Evolutionary conservation across 1,140 invertebrate genomes (phyloP).

Genomic region (Littorina saxatilis): DNA sequence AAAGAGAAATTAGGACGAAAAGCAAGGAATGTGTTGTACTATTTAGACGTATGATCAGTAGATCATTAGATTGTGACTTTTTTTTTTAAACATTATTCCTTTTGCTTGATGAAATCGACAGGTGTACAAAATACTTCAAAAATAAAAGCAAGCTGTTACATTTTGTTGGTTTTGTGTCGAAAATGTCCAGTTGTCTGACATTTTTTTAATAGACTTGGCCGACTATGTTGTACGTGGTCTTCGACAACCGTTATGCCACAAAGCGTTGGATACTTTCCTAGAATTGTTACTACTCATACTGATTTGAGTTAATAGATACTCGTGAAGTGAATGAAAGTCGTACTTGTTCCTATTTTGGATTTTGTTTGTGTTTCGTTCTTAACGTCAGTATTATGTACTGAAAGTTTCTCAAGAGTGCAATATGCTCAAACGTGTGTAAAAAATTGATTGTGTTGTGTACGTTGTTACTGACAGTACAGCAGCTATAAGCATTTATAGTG

Average conservation of each 20-base stretch:
- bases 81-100: background rate
- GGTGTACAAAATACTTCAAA: background rate
- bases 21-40: background rate
- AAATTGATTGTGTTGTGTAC: background rate
- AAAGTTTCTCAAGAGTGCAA: constrained; percentile 35
- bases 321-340: background rate
- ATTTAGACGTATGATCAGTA: constrained; percentile 8
- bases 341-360: background rate
- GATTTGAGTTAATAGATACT: no score
- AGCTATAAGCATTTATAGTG: background rate
- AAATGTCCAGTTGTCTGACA: no score
- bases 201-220: no score
- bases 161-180: no score
- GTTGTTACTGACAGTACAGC: no score
- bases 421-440: constrained; percentile 31
- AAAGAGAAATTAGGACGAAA: background rate
- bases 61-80: constrained; percentile 19
- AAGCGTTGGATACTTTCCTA: no score
- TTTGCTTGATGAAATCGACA: background rate
- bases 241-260: no score
- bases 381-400: constrained; percentile 40
- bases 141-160: background rate
- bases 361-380: no score
- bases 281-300: no score
- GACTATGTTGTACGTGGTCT: no score